Conservation (phyloP, 1,140 invertebrate species). For the Drosophila littoralis region DNA sequence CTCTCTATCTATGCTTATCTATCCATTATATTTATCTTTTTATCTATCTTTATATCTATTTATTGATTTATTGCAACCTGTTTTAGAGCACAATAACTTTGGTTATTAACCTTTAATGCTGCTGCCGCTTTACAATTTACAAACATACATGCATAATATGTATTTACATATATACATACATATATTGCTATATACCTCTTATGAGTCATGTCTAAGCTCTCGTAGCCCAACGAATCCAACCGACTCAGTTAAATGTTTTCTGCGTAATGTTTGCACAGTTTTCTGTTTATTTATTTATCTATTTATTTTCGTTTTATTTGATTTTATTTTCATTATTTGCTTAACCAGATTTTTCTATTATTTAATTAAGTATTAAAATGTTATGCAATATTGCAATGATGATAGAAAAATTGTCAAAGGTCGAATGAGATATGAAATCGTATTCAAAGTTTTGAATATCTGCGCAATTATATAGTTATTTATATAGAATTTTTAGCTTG, state of each 20-base stretch:
- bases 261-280: slow-evolving; percentile 41
- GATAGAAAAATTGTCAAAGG: slow-evolving; percentile 59
- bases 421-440: slow-evolving; percentile 64
- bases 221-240: slow-evolving; percentile 28
- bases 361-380: slow-evolving; percentile 56
- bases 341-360: slow-evolving; percentile 36
- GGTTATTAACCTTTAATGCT: slow-evolving; percentile 68
- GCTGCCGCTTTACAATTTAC: slow-evolving; percentile 57
- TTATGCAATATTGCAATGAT: slow-evolving; percentile 50
- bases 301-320: slow-evolving; percentile 12
- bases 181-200: slow-evolving; percentile 27
- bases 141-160: slow-evolving; percentile 4
- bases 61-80: slow-evolving; percentile 45
- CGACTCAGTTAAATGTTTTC: slow-evolving; percentile 44
- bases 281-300: slow-evolving; percentile 25
- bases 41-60: slow-evolving; percentile 37
- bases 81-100: slow-evolving; percentile 58
- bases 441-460: slow-evolving; percentile 82
- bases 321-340: slow-evolving; percentile 31
- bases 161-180: slow-evolving; percentile 12
- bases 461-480: slow-evolving; percentile 34
- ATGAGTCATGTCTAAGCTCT: slow-evolving; percentile 24
- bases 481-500: slow-evolving; percentile 28
- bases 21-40: slow-evolving; percentile 27
- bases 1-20: slow-evolving; percentile 30